phyloP scores from a whole-genome alignment of 2,888 invertebrate species.

The Biston betularia region DNA sequence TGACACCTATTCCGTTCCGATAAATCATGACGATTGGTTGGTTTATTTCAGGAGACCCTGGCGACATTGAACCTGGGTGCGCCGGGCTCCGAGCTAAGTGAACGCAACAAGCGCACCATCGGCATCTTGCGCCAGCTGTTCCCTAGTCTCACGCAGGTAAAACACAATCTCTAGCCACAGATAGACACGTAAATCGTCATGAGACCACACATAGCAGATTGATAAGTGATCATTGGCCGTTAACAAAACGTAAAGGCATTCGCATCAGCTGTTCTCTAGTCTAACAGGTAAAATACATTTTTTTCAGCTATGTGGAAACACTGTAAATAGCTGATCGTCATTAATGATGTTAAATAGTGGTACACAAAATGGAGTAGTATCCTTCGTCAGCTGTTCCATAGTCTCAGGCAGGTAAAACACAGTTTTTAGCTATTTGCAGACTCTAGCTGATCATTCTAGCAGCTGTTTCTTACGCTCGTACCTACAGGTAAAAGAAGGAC shows the following conservation, averaged over 20 bases:
- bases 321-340: neutral
- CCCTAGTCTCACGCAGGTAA: conserved; percentile 91
- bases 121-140: conserved; percentile 91
- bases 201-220: neutral
- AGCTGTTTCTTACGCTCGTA: too few species aligned
- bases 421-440: too few species aligned
- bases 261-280: neutral
- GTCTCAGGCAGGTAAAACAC: neutral
- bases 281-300: neutral
- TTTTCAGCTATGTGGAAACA: neutral
- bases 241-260: neutral
- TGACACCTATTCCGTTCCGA: neutral
- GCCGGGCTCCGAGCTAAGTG: conserved; percentile 88
- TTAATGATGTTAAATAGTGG: neutral
- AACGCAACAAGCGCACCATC: conserved; percentile 92
- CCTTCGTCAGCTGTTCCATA: neutral
- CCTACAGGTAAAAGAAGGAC: too few species aligned
- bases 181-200: neutral
- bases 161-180: neutral
- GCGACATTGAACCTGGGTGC: conserved; percentile 89
- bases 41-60: conserved; percentile 86
- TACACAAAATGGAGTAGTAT: neutral
- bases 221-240: neutral
- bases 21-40: neutral
- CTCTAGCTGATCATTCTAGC: too few species aligned